Evolutionary conservation across 35 echinoderm and acorn worm genomes (phyloP).

Genomic region (Strongylocentrotus purpuratus): DNA sequence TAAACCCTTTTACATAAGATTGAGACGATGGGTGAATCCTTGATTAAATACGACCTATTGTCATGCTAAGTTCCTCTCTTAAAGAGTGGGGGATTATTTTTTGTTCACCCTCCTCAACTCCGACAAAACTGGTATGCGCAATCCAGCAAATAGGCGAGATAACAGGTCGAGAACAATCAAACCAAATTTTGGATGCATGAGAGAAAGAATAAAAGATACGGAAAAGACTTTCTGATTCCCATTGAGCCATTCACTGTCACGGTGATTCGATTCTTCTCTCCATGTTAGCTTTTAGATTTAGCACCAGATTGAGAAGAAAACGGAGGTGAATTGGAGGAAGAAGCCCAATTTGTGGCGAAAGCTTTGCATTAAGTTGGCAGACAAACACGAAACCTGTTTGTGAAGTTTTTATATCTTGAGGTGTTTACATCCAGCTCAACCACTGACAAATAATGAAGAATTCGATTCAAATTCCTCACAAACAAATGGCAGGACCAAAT

Average conservation of each 20-base stretch:
- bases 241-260: constrained; percentile 33
- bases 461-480: not conserved
- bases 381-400: not conserved
- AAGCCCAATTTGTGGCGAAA: not conserved
- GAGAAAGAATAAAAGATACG: not conserved
- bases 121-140: constrained; percentile 1
- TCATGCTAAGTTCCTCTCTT: not conserved
- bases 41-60: constrained; percentile 45
- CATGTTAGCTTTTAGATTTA: constrained; percentile 46
- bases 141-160: not conserved
- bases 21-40: constrained; percentile 8
- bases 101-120: not conserved
- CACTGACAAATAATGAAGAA: not conserved
- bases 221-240: constrained; percentile 9
- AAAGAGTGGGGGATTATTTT: not conserved
- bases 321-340: not conserved
- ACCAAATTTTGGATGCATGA: constrained; percentile 24
- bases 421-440: not conserved
- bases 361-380: constrained; percentile 37
- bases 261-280: not conserved
- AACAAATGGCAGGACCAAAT: not conserved
- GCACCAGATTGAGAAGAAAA: constrained; percentile 11
- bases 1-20: constrained; percentile 49
- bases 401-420: not conserved
- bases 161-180: not conserved